These are phyloP conservation scores for Poecilia wingei DNA, from an alignment of 2,797 vertebrate genomes.

Conservation along the genomic window DNA sequence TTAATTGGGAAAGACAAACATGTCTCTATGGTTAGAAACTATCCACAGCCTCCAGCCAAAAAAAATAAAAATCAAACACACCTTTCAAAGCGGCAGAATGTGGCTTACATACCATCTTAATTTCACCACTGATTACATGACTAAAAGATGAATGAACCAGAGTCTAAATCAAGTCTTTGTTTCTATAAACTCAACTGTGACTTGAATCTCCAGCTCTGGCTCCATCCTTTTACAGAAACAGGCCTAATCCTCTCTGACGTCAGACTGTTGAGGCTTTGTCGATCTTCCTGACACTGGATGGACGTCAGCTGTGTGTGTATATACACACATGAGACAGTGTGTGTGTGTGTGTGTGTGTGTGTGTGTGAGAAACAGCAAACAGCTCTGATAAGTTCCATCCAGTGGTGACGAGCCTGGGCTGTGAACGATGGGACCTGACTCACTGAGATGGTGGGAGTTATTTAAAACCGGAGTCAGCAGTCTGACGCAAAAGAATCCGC, in stretches of 20 bases:
- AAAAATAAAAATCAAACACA: neutral
- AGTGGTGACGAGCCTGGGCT: slow-evolving; percentile 66
- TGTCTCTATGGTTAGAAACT: neutral
- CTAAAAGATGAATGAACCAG: neutral
- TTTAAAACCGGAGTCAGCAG: slow-evolving; percentile 74
- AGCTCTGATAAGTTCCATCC: slow-evolving; percentile 56
- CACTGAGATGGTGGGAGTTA: slow-evolving; percentile 74
- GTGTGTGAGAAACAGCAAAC: slow-evolving; percentile 21
- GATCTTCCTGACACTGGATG: slow-evolving; percentile 26
- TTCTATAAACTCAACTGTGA: neutral
- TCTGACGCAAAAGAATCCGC: slow-evolving; percentile 72
- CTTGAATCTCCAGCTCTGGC: neutral
- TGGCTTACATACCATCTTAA: neutral
- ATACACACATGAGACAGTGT: slow-evolving; percentile 3
- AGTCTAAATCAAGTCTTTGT: neutral
- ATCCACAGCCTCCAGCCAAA: neutral
- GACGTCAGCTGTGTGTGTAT: slow-evolving; percentile 48
- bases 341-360: neutral
- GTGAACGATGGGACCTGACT: slow-evolving; percentile 70
- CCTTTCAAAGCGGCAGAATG: neutral
- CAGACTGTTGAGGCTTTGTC: slow-evolving; percentile 20
- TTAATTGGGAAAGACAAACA: neutral
- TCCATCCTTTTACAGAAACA: neutral
- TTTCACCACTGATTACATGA: neutral
- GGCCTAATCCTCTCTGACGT: slow-evolving; percentile 26